Evolutionary conservation across 2,797 vertebrate genomes (phyloP).

Genomic region (Okamejei kenojei): DNA sequence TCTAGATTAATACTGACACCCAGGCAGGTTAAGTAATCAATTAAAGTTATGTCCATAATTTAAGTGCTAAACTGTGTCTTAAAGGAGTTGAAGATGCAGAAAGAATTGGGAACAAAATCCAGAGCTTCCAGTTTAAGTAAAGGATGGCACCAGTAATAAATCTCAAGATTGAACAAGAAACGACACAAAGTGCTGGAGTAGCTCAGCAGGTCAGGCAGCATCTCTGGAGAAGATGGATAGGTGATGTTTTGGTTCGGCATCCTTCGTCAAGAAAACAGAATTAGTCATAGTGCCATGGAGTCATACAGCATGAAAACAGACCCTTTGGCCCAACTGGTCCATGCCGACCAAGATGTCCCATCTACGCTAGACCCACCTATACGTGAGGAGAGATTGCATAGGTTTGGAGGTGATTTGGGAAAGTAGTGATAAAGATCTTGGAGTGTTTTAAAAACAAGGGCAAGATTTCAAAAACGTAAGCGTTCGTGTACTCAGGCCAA

Average conservation of each 20-base stretch:
- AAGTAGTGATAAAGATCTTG: background rate
- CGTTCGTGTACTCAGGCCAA: background rate
- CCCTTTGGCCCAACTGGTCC: no score
- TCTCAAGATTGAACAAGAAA: no score
- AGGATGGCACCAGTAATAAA: background rate
- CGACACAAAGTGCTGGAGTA: no score
- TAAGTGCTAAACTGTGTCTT: background rate
- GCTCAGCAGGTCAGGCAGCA: no score
- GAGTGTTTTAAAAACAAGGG: background rate
- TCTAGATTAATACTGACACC: background rate
- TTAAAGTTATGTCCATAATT: background rate
- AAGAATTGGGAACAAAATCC: background rate
- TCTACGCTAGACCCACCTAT: no score
- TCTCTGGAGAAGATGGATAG: no score
- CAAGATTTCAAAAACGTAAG: background rate
- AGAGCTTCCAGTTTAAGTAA: background rate
- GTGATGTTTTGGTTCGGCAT: no score
- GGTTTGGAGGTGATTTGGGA: background rate
- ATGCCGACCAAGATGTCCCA: no score
- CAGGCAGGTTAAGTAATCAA: background rate
- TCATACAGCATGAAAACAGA: no score
- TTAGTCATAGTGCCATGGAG: background rate
- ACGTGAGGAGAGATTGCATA: background rate
- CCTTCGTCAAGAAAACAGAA: background rate
- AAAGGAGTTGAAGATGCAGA: background rate